These are phyloP conservation scores for Ursus arctos DNA, from an alignment of 2,113 vertebrate species.

Conservation along the genomic window DNA sequence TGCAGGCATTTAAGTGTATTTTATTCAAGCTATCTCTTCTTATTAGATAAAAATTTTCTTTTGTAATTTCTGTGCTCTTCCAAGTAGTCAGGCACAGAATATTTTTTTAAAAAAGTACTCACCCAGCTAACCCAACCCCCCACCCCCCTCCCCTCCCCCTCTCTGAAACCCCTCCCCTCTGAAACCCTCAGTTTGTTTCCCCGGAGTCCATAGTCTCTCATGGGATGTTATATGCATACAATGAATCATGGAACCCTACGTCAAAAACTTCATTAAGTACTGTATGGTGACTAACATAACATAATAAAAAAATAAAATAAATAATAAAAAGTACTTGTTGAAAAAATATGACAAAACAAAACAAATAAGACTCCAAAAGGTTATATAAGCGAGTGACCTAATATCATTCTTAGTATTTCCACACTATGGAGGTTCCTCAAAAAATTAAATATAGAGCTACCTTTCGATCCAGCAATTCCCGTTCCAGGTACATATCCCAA, in stretches of 20 bases:
- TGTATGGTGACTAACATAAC: too few relatives aligned
- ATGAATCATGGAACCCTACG: too few relatives aligned
- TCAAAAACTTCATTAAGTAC: too few relatives aligned
- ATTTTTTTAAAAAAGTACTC: not conserved
- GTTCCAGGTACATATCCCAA: not conserved
- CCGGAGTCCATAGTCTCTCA: too few relatives aligned
- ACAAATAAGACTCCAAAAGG: not conserved
- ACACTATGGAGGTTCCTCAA: not conserved
- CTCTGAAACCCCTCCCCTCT: too few relatives aligned
- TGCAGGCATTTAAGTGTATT: not conserved
- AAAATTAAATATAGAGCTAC: not conserved
- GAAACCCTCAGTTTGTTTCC: too few relatives aligned
- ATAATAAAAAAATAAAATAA: too few relatives aligned
- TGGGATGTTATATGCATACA: too few relatives aligned
- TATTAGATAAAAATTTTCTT: conserved; percentile 43
- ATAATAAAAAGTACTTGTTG: not conserved
- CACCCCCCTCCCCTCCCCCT: too few relatives aligned
- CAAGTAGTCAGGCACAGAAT: not conserved
- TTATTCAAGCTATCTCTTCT: not conserved
- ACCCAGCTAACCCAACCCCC: too few relatives aligned
- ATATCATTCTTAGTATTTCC: not conserved
- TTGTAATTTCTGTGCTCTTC: not conserved
- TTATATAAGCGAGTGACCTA: not conserved
- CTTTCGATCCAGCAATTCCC: not conserved
- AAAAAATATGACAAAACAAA: conserved; percentile 11